A percentile compares a stretch with the other conserved stretches of the same genome.
Conservation (phyloP, 2,888 invertebrate species). For the Cephalotes varians region DNA sequence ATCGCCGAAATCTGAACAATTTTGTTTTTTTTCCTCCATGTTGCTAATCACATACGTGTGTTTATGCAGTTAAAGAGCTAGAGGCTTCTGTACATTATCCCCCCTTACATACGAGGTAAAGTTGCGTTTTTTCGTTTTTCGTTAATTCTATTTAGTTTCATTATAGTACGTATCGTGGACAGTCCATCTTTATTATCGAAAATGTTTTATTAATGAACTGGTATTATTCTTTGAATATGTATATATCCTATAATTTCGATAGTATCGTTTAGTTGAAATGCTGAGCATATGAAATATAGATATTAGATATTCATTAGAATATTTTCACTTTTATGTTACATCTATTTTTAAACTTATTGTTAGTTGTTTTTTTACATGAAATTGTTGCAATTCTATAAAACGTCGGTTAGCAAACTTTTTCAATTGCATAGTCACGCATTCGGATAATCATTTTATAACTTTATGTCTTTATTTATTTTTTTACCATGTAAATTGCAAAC, state of each 20-base stretch:
- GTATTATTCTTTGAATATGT: slow-evolving; percentile 11
- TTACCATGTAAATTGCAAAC: background rate
- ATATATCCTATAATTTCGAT: background rate
- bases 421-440: background rate
- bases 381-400: background rate
- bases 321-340: background rate
- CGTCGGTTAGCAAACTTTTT: background rate
- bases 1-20: slow-evolving; percentile 6
- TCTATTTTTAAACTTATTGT: background rate
- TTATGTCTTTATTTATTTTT: background rate
- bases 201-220: background rate
- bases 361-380: background rate
- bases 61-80: slow-evolving; percentile 70
- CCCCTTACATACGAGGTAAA: slow-evolving; percentile 22
- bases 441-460: background rate
- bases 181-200: background rate
- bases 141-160: slow-evolving; percentile 18
- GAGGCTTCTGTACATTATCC: slow-evolving; percentile 64
- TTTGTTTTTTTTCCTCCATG: slow-evolving; percentile 42
- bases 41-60: slow-evolving; percentile 70
- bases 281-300: slow-evolving; percentile 12
- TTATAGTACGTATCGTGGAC: background rate
- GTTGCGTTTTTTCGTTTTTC: slow-evolving; percentile 27
- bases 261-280: slow-evolving; percentile 39
- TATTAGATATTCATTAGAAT: background rate